Conservation (phyloP, 2,888 invertebrate genomes). For the Drosophila meridiana region DNA sequence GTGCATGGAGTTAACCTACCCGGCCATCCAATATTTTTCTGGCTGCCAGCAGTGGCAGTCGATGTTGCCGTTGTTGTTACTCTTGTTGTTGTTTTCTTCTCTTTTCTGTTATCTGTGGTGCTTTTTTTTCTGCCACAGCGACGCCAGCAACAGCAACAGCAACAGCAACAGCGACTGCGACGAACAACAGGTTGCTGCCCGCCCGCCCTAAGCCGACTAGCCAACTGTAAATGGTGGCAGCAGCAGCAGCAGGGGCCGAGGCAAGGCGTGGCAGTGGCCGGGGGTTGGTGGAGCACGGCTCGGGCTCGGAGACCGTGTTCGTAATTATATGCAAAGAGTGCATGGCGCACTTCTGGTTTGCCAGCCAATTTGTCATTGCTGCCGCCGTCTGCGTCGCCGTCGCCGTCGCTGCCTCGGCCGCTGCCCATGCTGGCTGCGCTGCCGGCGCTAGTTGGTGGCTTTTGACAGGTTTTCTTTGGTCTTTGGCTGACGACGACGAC, state of each 20-base stretch:
- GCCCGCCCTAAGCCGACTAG: constrained; percentile 41
- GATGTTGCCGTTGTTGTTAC: neutral
- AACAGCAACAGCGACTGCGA: constrained; percentile 17
- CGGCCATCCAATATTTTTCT: constrained; percentile 66
- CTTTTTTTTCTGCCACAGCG: constrained; percentile 4
- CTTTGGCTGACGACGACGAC: constrained; percentile 24
- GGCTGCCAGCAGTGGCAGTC: constrained; percentile 23
- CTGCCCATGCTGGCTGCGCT: constrained; percentile 21
- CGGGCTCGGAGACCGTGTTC: constrained; percentile 33
- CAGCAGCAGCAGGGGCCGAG: neutral
- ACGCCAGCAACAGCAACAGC: constrained; percentile 21
- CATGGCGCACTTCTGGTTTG: constrained; percentile 76
- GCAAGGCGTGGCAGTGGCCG: neutral
- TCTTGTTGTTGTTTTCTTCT: constrained; percentile 10
- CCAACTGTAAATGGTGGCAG: constrained; percentile 20
- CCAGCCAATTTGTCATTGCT: constrained; percentile 70
- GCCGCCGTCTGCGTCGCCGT: constrained; percentile 20
- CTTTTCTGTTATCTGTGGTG: constrained; percentile 9
- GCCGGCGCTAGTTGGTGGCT: constrained; percentile 39
- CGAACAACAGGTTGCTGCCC: constrained; percentile 54
- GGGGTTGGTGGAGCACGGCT: neutral
- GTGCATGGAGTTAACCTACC: constrained; percentile 77
- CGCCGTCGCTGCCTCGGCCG: constrained; percentile 12
- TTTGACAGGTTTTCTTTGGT: constrained; percentile 56
- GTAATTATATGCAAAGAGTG: constrained; percentile 67